Evolutionary conservation across 2,888 invertebrate species (phyloP).

Genomic region (Nebria brevicollis): DNA sequence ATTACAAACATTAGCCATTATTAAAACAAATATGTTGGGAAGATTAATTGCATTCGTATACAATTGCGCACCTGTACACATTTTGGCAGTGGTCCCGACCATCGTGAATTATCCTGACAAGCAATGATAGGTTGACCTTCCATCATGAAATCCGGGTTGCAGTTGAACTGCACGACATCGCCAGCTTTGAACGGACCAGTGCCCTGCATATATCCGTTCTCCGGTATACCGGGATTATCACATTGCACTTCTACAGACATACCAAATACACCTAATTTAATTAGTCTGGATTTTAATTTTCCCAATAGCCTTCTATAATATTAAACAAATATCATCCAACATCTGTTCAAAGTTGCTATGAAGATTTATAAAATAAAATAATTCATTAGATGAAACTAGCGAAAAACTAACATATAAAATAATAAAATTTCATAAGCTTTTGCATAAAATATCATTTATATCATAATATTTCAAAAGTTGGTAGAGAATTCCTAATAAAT

Average conservation of each 20-base stretch:
- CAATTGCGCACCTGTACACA: conserved; percentile 61
- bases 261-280: conserved; percentile 1
- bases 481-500: too few relatives aligned
- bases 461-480: too few relatives aligned
- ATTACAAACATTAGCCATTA: neutral
- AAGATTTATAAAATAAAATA: neutral
- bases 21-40: neutral
- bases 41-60: neutral
- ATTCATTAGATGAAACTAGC: too few relatives aligned
- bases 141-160: conserved; percentile 88
- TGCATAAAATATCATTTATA: too few relatives aligned
- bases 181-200: conserved; percentile 83
- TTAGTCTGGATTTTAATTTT: neutral
- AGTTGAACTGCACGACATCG: conserved; percentile 87
- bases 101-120: conserved; percentile 87
- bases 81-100: conserved; percentile 86
- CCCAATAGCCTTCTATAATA: too few relatives aligned
- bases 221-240: conserved; percentile 77
- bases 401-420: too few relatives aligned
- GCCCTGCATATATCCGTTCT: conserved; percentile 82
- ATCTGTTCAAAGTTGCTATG: neutral
- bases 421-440: too few relatives aligned
- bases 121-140: conserved; percentile 90
- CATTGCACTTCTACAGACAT: conserved; percentile 78
- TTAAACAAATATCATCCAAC: neutral